A percentile compares a stretch with the other conserved stretches of the same genome.
Evolutionary conservation across 2,797 vertebrate species (phyloP).

Genomic region (Scolopax rusticola): DNA sequence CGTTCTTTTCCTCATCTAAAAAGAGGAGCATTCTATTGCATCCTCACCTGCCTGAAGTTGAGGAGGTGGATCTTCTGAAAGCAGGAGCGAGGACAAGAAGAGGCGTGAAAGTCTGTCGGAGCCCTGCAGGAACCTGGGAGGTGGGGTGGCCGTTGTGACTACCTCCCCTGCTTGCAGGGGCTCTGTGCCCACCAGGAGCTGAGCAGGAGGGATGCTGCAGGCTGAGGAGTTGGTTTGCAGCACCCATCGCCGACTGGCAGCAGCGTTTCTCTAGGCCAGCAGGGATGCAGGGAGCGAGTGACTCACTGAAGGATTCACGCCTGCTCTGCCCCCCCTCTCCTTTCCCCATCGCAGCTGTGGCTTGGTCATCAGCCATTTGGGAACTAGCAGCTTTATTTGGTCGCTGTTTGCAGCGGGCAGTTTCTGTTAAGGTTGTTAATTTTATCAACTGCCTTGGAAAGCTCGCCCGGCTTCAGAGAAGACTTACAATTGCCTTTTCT

Average conservation of each 20-base stretch:
- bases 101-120: background rate
- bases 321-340: background rate
- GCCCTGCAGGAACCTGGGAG: background rate
- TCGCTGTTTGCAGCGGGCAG: slow-evolving; percentile 57
- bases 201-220: slow-evolving; percentile 32
- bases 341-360: slow-evolving; percentile 26
- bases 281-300: slow-evolving; percentile 64
- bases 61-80: background rate
- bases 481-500: slow-evolving; percentile 27
- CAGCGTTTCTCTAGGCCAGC: slow-evolving; percentile 64
- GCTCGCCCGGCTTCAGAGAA: slow-evolving; percentile 9
- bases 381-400: slow-evolving; percentile 64
- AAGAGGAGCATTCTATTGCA: background rate
- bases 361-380: slow-evolving; percentile 70
- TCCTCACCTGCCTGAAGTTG: background rate
- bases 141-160: background rate
- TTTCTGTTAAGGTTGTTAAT: slow-evolving; percentile 57
- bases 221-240: slow-evolving; percentile 26
- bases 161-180: background rate
- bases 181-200: background rate
- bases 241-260: slow-evolving; percentile 44
- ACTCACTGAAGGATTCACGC: slow-evolving; percentile 52
- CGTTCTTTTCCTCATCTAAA: background rate
- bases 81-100: background rate
- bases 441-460: slow-evolving; percentile 52